These are phyloP conservation scores for Sorex fumeus DNA, from an alignment of 2,113 vertebrate genomes.

Conservation along the genomic window DNA sequence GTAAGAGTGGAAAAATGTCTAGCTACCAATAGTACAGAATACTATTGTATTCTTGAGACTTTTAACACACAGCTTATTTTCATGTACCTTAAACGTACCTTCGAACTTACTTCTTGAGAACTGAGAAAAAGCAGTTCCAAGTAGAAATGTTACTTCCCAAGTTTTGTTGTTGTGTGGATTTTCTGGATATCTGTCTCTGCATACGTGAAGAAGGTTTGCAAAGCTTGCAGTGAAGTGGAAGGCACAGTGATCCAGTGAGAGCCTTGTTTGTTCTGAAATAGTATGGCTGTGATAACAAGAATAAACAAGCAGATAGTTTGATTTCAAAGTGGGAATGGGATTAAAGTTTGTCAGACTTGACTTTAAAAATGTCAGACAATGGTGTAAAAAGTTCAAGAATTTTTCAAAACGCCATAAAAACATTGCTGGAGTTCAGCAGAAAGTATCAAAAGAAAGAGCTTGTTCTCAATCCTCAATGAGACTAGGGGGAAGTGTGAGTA, in stretches of 20 bases:
- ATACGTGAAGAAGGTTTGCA: neutral
- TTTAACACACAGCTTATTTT: constrained; percentile 23
- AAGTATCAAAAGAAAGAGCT: constrained; percentile 57
- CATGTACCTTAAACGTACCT: neutral
- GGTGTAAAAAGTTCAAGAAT: constrained; percentile 56
- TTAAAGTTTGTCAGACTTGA: constrained; percentile 28
- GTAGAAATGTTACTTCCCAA: constrained; percentile 44
- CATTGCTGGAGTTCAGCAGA: constrained; percentile 30
- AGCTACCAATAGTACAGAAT: constrained; percentile 8
- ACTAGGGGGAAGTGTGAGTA: neutral
- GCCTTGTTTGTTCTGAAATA: constrained; percentile 35
- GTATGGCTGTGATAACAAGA: constrained; percentile 29
- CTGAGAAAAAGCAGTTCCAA: neutral
- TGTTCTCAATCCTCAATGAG: neutral
- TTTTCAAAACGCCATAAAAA: constrained; percentile 59
- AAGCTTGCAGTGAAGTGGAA: constrained; percentile 10
- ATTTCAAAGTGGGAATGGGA: constrained; percentile 51
- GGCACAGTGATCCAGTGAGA: neutral
- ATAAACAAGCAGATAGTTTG: constrained; percentile 56
- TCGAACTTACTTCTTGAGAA: constrained; percentile 16
- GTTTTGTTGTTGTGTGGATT: neutral
- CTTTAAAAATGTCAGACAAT: constrained; percentile 11
- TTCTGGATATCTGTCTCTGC: constrained; percentile 33
- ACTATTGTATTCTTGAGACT: constrained; percentile 22
- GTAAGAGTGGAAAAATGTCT: constrained; percentile 53